Conservation (phyloP, 2,113 vertebrate species). For the Anhinga rufa region DNA sequence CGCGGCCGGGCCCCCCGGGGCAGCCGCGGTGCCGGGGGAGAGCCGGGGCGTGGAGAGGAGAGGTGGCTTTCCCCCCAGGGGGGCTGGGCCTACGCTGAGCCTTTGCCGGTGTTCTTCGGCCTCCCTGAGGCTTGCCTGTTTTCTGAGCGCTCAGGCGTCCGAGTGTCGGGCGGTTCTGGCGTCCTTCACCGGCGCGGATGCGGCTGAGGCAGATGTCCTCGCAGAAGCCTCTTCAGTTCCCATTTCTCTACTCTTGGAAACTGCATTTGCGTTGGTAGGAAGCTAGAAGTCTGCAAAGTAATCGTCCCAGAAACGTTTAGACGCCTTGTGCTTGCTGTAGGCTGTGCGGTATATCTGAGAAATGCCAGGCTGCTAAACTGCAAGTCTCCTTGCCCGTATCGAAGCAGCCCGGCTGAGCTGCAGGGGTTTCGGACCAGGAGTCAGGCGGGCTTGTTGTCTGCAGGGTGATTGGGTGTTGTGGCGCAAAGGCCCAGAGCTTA, state of each 20-base stretch:
- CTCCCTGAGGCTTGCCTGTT: too few relatives aligned
- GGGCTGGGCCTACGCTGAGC: fast-evolving
- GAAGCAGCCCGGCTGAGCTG: neutral
- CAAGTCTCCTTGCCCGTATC: neutral
- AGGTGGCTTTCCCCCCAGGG: fast-evolving
- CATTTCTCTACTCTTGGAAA: fast-evolving
- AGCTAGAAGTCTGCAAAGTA: neutral
- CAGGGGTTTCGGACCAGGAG: neutral
- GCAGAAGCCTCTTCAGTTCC: too few relatives aligned
- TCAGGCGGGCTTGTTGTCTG: neutral
- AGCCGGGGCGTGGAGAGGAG: fast-evolving
- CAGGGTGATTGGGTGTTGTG: neutral
- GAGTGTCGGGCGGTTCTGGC: fast-evolving
- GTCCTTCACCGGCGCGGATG: fast-evolving
- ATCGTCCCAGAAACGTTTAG: neutral
- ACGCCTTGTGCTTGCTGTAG: neutral
- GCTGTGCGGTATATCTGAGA: neutral
- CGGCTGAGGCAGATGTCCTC: neutral
- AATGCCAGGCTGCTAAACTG: neutral
- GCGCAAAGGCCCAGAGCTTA: neutral
- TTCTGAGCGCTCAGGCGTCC: neutral
- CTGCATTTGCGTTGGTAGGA: neutral
- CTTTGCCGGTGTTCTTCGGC: too few relatives aligned
- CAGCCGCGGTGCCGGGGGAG: neutral
- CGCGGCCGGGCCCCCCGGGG: too few relatives aligned